A percentile compares a stretch with the other conserved stretches of the same genome.
Conservation (phyloP, 2,797 vertebrate species). For the Podarcis lilfordi region DNA sequence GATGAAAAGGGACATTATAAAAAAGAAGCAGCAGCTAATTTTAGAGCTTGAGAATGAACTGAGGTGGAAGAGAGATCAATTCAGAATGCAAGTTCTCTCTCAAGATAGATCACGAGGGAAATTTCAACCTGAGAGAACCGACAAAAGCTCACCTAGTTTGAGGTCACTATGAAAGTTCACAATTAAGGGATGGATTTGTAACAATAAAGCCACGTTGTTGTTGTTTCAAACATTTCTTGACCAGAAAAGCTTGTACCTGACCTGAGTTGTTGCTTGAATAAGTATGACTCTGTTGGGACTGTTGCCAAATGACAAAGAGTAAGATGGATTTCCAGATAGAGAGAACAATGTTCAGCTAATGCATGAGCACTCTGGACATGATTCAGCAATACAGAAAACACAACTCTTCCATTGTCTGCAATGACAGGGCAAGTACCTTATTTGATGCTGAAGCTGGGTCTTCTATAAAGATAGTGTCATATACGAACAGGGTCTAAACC, state of each 20-base stretch:
- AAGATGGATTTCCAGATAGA: background rate
- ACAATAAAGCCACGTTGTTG: background rate
- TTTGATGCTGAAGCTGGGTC: background rate
- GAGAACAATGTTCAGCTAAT: background rate
- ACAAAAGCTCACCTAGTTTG: slow-evolving; percentile 11
- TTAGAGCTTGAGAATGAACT: slow-evolving; percentile 20
- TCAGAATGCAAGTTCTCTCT: slow-evolving; percentile 19
- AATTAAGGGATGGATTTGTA: background rate
- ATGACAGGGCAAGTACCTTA: background rate
- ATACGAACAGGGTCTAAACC: background rate
- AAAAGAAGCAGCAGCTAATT: slow-evolving; percentile 29
- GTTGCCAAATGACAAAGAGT: background rate
- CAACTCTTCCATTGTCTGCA: background rate
- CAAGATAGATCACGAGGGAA: background rate
- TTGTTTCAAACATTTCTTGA: slow-evolving; percentile 5
- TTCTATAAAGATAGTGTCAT: background rate
- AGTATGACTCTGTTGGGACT: background rate
- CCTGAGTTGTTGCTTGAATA: background rate
- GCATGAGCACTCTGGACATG: background rate
- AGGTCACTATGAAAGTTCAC: slow-evolving; percentile 4
- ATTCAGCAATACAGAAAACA: background rate
- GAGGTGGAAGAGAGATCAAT: slow-evolving; percentile 30
- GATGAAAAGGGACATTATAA: slow-evolving; percentile 8
- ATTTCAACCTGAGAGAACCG: slow-evolving; percentile 2
- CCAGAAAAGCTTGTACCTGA: background rate